Evolutionary conservation across 30 jellyfish, hydroid and myxozoan genomes (phyloP).

Genomic region (Aurelia aurita complex sp. Pacific): DNA sequence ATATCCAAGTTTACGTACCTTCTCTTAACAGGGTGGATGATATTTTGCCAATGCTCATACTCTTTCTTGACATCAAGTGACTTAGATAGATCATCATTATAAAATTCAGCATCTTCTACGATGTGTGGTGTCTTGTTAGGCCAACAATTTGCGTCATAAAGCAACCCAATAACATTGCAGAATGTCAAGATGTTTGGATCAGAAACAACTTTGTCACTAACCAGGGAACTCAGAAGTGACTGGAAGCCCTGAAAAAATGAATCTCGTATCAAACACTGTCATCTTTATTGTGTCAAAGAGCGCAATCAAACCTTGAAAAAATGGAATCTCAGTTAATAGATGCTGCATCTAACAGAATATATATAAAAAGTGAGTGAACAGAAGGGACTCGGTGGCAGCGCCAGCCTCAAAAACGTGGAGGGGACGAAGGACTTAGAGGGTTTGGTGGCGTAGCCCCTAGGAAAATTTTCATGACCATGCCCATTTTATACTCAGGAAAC

Average conservation of each 20-base stretch:
- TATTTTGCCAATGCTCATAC: conserved; percentile 51
- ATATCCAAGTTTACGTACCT: neutral
- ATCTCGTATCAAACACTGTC: too few relatives aligned
- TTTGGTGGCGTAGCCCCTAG: too few relatives aligned
- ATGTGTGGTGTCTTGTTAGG: conserved; percentile 7
- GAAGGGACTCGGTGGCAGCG: too few relatives aligned
- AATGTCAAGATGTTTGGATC: conserved; percentile 30
- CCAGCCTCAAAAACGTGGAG: too few relatives aligned
- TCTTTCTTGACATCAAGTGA: conserved; percentile 66
- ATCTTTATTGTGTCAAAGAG: too few relatives aligned
- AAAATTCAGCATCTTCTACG: conserved; percentile 39
- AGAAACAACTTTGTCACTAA: conserved; percentile 49
- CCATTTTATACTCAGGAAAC: too few relatives aligned
- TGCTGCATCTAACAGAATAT: too few relatives aligned
- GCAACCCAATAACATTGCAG: conserved; percentile 42
- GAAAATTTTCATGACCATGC: too few relatives aligned
- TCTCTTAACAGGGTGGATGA: conserved; percentile 13
- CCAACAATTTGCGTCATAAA: conserved; percentile 40
- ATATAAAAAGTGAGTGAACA: too few relatives aligned
- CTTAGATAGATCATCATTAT: conserved; percentile 28
- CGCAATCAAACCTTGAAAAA: too few relatives aligned
- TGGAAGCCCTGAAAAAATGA: conserved; percentile 25
- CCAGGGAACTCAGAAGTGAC: conserved; percentile 30
- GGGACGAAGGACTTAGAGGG: too few relatives aligned
- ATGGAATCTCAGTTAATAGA: too few relatives aligned